These are phyloP conservation scores for Xenopus petersii DNA, from an alignment of 2,797 vertebrate species.

Conservation along the genomic window DNA sequence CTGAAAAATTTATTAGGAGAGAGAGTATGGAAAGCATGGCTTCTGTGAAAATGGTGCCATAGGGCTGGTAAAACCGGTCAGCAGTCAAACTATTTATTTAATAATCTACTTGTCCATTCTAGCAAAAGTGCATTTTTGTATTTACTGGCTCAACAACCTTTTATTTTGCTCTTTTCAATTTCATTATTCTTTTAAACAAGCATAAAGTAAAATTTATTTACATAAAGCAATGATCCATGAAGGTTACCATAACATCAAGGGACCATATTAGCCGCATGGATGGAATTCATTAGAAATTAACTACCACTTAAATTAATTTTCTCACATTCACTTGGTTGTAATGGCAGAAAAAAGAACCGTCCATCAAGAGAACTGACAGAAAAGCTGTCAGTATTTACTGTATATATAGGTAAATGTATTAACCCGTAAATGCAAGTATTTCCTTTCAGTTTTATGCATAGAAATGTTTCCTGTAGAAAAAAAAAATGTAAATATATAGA, in stretches of 20 bases:
- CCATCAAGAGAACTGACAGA: conserved; percentile 76
- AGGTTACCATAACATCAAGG: conserved; percentile 80
- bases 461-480: no score
- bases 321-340: conserved; percentile 74
- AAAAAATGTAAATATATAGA: no score
- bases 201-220: conserved; percentile 79
- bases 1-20: no score
- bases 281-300: conserved; percentile 87
- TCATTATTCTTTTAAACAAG: conserved; percentile 65
- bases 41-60: no score
- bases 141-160: conserved; percentile 56
- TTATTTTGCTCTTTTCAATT: conserved; percentile 54
- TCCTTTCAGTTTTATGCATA: conserved; percentile 8
- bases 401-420: conserved; percentile 70
- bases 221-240: conserved; percentile 80
- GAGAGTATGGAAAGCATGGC: no score
- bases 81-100: no score
- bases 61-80: no score
- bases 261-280: conserved; percentile 77
- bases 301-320: conserved; percentile 86
- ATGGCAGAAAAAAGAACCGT: conserved; percentile 72
- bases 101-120: no score
- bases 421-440: conserved; percentile 54
- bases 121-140: no score
- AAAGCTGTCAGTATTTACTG: conserved; percentile 64